Conservation (phyloP, 2,797 vertebrate genomes). For the Apogon hyalosoma region DNA sequence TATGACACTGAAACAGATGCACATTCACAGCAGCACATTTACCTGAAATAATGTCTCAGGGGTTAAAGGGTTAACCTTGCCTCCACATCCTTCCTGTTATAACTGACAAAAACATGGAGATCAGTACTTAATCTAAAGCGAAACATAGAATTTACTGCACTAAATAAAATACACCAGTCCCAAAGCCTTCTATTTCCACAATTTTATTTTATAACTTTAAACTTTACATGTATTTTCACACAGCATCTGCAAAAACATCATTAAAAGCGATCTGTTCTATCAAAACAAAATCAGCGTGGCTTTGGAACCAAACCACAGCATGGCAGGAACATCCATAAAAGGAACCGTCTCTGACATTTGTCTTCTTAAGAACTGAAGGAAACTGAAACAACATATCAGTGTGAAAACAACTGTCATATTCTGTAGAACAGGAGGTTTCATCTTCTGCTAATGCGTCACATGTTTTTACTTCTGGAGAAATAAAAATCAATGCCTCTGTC, state of each 20-base stretch:
- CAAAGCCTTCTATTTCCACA: too few relatives aligned
- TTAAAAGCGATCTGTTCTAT: not conserved
- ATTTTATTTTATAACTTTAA: not conserved
- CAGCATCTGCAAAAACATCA: not conserved
- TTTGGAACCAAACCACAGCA: slow-evolving; percentile 1
- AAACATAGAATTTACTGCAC: too few relatives aligned
- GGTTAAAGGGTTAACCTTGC: too few relatives aligned
- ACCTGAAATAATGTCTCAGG: too few relatives aligned
- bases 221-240: too few relatives aligned
- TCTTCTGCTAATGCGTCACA: slow-evolving; percentile 4
- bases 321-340: slow-evolving; percentile 26
- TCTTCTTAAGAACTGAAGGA: slow-evolving; percentile 8
- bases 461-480: slow-evolving; percentile 85
- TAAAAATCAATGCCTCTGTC: slow-evolving; percentile 88
- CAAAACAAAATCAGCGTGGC: slow-evolving; percentile 8
- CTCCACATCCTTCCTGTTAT: too few relatives aligned
- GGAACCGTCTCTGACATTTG: not conserved
- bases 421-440: not conserved
- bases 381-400: not conserved
- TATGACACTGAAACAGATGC: too few relatives aligned
- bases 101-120: too few relatives aligned
- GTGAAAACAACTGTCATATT: not conserved
- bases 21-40: too few relatives aligned
- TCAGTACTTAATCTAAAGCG: too few relatives aligned
- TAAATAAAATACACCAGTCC: too few relatives aligned